Evolutionary conservation across 1,140 invertebrate species (phyloP), one percentile per base, ranked within the genome.

Genomic region (Drosophila hydei): DNA sequence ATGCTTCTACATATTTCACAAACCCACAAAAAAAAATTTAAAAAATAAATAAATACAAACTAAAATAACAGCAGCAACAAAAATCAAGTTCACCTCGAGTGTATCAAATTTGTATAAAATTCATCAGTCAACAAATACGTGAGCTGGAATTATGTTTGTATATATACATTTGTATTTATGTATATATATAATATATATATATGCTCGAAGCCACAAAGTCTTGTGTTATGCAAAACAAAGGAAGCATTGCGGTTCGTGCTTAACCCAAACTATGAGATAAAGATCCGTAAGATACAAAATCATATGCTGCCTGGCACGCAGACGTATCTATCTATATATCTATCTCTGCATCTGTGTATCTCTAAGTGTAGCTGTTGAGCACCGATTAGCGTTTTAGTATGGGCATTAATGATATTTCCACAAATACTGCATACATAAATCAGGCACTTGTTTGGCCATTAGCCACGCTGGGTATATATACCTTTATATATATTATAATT

Each of bases 41-140:
- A 62, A 62, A 71, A 64, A 69, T 42, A 19, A 58, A 73, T 25
- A 75, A 59, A 75, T 40, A 55, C 36, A 71, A 54, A 58, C 56
- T 47, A 61, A 50, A 68, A 52, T 51, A 65, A 43, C 58, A 78
- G 47, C 33, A 73, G 30, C 45, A 48, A 69, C 42, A 54, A 75
- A 83, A 81, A 90, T 84, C 88, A 90, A 80, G 88, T 89, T 90
- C 79, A 84, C 88, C 88, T 90, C 88, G 88, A 88, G 62, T 77
- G 69, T 90, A 75, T 83, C 87, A 81, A 90, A 88, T 88, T 90
- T 87, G 88, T 90, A 83, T 79, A 90, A 81, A 88, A 90, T 88
- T 83, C 79, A 88, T 83, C 81, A 88, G 81, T 61, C 79, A 72
- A 72, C 81, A 81, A 65, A 85, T 85, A 87, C 77, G 77, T 85